These are phyloP conservation scores for Nixonia krombeini DNA, from an alignment of 1,140 invertebrate species.

Conservation along the genomic window DNA sequence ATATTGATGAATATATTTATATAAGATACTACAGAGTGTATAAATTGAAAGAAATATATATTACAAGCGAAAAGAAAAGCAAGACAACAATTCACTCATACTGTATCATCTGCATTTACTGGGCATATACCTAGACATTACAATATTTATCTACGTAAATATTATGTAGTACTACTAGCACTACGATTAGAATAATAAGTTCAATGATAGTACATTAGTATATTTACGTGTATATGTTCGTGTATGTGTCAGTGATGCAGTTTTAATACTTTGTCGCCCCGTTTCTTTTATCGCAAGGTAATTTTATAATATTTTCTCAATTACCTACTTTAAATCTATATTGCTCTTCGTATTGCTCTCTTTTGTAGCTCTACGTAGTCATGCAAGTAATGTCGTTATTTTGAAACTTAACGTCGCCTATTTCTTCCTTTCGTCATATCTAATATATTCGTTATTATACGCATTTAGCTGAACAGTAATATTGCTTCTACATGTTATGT, in stretches of 20 bases:
- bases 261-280: constrained; percentile 39
- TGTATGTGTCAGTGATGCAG: constrained; percentile 2
- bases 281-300: constrained; percentile 19
- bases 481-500: constrained; percentile 50
- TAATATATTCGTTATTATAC: constrained; percentile 20
- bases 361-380: constrained; percentile 64
- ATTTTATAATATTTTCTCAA: constrained; percentile 12
- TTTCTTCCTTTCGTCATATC: neutral
- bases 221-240: constrained; percentile 18
- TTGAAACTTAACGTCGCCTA: constrained; percentile 31
- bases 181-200: constrained; percentile 65
- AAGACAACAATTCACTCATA: neutral
- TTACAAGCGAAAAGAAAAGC: no score
- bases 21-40: no score
- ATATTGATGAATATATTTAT: no score
- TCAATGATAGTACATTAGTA: constrained; percentile 44
- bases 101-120: neutral
- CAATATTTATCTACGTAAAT: constrained; percentile 64
- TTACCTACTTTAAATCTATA: constrained; percentile 62
- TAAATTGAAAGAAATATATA: no score
- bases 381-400: constrained; percentile 55
- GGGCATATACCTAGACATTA: constrained; percentile 57
- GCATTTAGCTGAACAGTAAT: constrained; percentile 37
- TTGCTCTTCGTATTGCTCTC: constrained; percentile 70
- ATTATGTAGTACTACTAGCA: constrained; percentile 66